phyloP scores from a whole-genome alignment of 2,113 vertebrate genomes.

The Galemys pyrenaicus region DNA sequence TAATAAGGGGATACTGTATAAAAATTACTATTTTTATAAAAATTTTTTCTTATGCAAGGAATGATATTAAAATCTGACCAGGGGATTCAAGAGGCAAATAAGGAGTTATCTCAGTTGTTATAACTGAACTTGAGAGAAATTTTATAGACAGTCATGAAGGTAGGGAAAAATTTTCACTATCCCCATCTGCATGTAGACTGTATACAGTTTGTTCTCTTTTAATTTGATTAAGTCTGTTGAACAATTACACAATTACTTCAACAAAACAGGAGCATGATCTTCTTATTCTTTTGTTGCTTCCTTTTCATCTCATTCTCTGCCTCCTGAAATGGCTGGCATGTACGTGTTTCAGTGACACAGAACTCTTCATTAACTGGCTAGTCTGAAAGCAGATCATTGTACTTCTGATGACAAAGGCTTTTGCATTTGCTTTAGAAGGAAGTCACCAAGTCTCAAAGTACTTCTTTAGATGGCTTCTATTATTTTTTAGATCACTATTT shows the following conservation, averaged over 20 bases:
- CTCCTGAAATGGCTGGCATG: not conserved
- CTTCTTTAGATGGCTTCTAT: not conserved
- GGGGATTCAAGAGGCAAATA: slow-evolving; percentile 13
- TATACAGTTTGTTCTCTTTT: not conserved
- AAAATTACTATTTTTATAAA: slow-evolving; percentile 12
- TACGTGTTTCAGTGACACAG: not conserved
- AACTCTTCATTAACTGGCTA: not conserved
- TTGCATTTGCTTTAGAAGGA: not conserved
- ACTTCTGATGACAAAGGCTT: not conserved
- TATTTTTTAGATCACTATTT: not conserved
- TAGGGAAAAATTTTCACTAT: not conserved
- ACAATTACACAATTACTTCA: not conserved
- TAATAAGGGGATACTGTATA: not conserved
- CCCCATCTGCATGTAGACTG: not conserved
- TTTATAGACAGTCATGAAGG: not conserved
- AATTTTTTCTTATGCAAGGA: not conserved
- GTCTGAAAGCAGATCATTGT: not conserved
- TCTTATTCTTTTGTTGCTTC: not conserved
- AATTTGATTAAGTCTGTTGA: slow-evolving; percentile 20
- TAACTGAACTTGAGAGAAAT: slow-evolving; percentile 9
- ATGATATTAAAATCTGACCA: not conserved
- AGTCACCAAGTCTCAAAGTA: not conserved
- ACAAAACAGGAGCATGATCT: not conserved
- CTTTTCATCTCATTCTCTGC: not conserved
- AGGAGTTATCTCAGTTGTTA: not conserved